Evolutionary conservation across 2,888 invertebrate species (phyloP), one percentile per base, ranked within the genome.

Genomic region (Limnephilus marmoratus): DNA sequence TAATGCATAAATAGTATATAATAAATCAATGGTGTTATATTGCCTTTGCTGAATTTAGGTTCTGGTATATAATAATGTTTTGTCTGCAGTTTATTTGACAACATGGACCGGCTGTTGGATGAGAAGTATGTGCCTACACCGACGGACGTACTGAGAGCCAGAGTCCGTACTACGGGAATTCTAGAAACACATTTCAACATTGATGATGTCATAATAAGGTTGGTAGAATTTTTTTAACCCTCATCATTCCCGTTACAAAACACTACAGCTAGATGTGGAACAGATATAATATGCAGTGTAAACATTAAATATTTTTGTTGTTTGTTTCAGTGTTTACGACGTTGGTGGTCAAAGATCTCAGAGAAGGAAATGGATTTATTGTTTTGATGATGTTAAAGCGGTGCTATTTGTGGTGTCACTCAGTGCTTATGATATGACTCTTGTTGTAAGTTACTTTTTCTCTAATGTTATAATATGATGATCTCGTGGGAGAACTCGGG

Each of bases 291-390:
- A 18, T 1, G 53, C 53, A 18, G 5, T 53, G 49, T 49, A 49
- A 49, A 13, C 49, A 49, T 49, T 31, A 2, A 49, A 15, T 49
- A 11, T 49, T 49, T 49, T 49, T 49, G 11, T 49, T 81, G 31
- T 90, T 90, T 41, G 31, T 94, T 95, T 94, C 87, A 96, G 97
- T 94, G 97, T 97, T 97, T 97, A 97, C 94, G 97, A 97, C 95
- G 97, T 97, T 53, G 97, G 97, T 41, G 97, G 97, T 90, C 97
- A 97, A 94, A 95, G 97, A 94, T 97, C 97, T 93, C 97, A 97
- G 94, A 94, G 97, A 85, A 95, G 97, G 91, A 97, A 97, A 94
- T 97, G 97, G 97, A 97, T 97, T 94, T 97, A 97, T 94, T 97
- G 97, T 94, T 97, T 97, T 94, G 97, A 97, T 94, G 97, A 97